Evolutionary conservation across 2,113 vertebrate genomes (phyloP), one percentile per base, ranked within the genome.

Genomic region (Pollimyrus isidori): DNA sequence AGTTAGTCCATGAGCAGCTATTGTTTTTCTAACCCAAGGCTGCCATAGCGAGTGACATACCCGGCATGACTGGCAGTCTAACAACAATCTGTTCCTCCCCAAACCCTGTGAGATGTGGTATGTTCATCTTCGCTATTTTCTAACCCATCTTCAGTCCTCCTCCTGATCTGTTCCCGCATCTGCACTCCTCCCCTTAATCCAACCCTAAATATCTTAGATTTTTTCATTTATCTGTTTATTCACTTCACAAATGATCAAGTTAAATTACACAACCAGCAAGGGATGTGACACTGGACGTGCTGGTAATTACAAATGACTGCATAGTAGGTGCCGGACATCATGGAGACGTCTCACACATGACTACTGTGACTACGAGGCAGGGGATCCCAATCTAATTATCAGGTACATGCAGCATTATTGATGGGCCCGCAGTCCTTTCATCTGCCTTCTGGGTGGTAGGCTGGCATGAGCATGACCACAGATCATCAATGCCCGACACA

Each of bases 361-460:
- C 46, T 17, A 17, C 26, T 50, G 50, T 23, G 48, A 56, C 15
- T 26, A 87, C 39, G 48, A 65, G 48, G 19, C 82, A 86, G n/a
- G 46, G 85, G 45, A 86, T 56, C 26, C 45, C n/a, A 19, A 50
- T 62, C 53, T 30, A 23, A 56, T 65, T 45, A 65, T 19, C 50
- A 39, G 30, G 30, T 13, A 53, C 49, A 7, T 56, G 80, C 93
- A 90, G 92, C 50, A 90, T 91, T 92, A 93, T 93, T 92, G 93
- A 90, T 48, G 76, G 86, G 39, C 87, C 90, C 88, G 1, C 92
- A 93, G 93, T 93, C 92, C 94, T 93, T 92, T 93, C 48, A 90
- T 86, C 73, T 45, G 83, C 88, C 89, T 89, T 90, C 91, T 56
- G 49, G 48, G 49, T n/a, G 45, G 88, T 5, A 21, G 73, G 50